Evolutionary conservation across 2,888 invertebrate genomes (phyloP).

Genomic region (Rhingia rostrata): DNA sequence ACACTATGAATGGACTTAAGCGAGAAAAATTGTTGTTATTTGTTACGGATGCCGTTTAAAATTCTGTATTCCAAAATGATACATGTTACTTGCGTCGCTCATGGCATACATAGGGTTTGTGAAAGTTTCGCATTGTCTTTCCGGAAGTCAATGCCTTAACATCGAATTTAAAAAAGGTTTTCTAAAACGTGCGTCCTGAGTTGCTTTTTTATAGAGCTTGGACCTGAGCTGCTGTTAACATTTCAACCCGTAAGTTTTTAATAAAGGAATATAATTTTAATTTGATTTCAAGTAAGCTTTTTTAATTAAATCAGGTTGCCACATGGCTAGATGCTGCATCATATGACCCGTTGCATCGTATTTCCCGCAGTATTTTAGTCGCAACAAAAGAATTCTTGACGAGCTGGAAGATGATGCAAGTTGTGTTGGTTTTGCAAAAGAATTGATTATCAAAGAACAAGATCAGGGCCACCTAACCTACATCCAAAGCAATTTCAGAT

Average conservation of each 20-base stretch:
- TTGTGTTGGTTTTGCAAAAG: conserved; percentile 12
- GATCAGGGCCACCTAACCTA: too few relatives aligned
- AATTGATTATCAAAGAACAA: conserved; percentile 3
- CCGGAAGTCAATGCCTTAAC: conserved; percentile 3
- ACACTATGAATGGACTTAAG: conserved; percentile 19
- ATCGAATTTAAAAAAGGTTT: conserved; percentile 11
- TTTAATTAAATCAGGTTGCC: conserved; percentile 48
- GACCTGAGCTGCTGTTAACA: conserved; percentile 76
- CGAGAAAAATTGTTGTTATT: conserved; percentile 11
- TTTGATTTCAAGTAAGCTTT: conserved; percentile 2
- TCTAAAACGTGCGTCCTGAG: conserved; percentile 72
- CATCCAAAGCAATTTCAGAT: too few relatives aligned
- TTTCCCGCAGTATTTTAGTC: conserved; percentile 14
- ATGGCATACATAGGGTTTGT: conserved; percentile 77
- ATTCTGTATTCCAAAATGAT: conserved; percentile 74
- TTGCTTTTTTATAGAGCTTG: conserved; percentile 76
- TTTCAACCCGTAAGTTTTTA: conserved; percentile 75
- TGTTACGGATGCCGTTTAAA: conserved; percentile 69
- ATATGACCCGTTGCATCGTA: too few relatives aligned
- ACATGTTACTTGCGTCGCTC: conserved; percentile 75
- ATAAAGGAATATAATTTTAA: conserved; percentile 14
- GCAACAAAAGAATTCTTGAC: conserved; percentile 3
- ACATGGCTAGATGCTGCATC: conserved; percentile 76
- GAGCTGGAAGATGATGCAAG: conserved; percentile 13
- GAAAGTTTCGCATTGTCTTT: conserved; percentile 75